Percentiles rank a stretch among this genome's conserved stretches.
phyloP scores from a whole-genome alignment of 2,888 invertebrate species.

The Dyspetes luteomarginatus region DNA sequence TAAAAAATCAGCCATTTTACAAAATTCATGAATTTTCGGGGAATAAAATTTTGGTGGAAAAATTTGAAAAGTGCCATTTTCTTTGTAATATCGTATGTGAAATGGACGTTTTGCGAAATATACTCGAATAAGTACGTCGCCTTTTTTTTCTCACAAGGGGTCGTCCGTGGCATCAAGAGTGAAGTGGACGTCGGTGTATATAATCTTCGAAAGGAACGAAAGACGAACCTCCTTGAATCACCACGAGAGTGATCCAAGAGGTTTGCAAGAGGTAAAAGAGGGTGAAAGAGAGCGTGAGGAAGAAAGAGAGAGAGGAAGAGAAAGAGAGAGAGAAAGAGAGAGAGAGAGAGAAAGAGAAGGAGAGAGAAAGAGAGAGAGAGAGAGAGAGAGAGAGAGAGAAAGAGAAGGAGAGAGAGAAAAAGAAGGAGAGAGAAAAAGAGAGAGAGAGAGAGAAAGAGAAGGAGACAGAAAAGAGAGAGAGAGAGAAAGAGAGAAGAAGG shows the following conservation, averaged over 20 bases:
- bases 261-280: constrained; percentile 67
- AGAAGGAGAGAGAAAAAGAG: no score
- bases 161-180: constrained; percentile 1
- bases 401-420: no score
- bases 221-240: constrained; percentile 56
- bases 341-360: constrained; percentile 16
- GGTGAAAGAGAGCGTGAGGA: constrained; percentile 60
- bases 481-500: constrained; percentile 39
- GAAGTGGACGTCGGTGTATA: constrained; percentile 64
- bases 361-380: no score
- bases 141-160: neutral
- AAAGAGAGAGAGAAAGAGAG: constrained; percentile 38
- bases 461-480: no score
- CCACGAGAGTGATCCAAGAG: constrained; percentile 52
- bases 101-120: neutral
- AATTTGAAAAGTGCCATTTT: no score
- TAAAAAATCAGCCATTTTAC: neutral
- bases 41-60: no score
- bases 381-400: no score
- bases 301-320: constrained; percentile 45
- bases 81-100: neutral
- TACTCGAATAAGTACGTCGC: neutral
- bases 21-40: neutral
- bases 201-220: constrained; percentile 74
- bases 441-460: no score